A percentile compares a stretch with the other conserved stretches of the same genome.
phyloP scores from a whole-genome alignment of 1,140 invertebrate species.

The Nylanderia fulva region DNA sequence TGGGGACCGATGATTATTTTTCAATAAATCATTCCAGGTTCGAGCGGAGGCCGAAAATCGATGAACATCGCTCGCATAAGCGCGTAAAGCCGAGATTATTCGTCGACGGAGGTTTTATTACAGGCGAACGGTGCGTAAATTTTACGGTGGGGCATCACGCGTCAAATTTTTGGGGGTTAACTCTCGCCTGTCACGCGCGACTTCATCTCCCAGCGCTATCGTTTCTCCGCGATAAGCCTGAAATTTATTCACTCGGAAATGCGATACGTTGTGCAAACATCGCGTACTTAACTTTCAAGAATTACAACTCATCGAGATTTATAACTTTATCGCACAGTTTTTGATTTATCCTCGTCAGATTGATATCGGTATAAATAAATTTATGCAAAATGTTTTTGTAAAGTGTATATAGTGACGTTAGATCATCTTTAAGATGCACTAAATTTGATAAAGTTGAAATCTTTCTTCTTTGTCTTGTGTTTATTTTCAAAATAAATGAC shows the following conservation, averaged over 20 bases:
- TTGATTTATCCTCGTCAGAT: background rate
- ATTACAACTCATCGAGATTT: slow-evolving; percentile 13
- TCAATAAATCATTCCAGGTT: slow-evolving; percentile 50
- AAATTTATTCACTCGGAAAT: background rate
- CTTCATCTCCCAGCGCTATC: too few relatives aligned
- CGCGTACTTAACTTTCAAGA: background rate
- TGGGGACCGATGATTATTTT: slow-evolving; percentile 33
- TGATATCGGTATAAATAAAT: background rate
- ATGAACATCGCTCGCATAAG: background rate
- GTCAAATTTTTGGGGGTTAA: slow-evolving; percentile 55
- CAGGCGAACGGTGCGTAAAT: background rate
- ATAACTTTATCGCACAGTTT: background rate
- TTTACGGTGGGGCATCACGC: background rate
- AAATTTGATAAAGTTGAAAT: background rate
- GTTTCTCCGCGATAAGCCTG: background rate
- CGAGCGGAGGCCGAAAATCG: background rate
- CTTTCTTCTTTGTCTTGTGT: background rate
- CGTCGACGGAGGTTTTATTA: background rate
- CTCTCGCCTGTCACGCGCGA: slow-evolving; percentile 29
- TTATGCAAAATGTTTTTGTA: background rate
- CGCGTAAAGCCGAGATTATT: background rate
- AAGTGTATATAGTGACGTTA: background rate
- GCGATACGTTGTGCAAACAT: background rate
- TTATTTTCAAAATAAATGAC: background rate
- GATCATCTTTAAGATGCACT: background rate